Evolutionary conservation across 2,113 vertebrate genomes (phyloP), one percentile per base, ranked within the genome.

Genomic region (Oenanthe oenanthe): DNA sequence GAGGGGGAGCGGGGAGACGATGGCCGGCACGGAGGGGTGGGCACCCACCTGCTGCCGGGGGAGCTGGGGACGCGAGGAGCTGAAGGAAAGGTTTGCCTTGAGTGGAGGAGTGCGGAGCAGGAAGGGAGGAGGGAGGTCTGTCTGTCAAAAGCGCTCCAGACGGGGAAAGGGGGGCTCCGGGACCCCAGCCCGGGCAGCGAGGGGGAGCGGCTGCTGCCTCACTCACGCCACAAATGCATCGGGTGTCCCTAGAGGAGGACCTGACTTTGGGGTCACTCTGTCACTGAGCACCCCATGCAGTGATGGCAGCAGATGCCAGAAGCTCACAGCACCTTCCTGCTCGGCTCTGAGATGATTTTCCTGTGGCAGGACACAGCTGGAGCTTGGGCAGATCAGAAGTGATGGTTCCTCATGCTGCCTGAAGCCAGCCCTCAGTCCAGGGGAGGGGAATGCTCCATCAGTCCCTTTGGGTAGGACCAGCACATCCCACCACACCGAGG

Each of bases 41-140:
- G 47, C 84, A 19, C 62, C 12, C 29, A 31, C 17, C 76, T 76
- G 78, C 63, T 32, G 51, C 61, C 19, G 21, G 47, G 50, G 43
- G 42, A 42, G 71, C 47, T 16, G 71, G 63, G 68, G 51, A 68
- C 12, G 21, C 17, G 43, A 60, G 80, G 60, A 89, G 85, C 83
- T 88, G 85, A 26, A 45, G 31, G 67, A 43, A 81, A 85, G 81
- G 45, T 89, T 72, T 84, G 65, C 47, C 72, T 78, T 22, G 95
- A 75, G 67, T 47, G 85, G 81, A 56, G 87, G 92, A 91, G 66
- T 48, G 93, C 60, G 73, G 82, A 94, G 94, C 40, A 50, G 73
- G 60, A 71, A 88, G 89, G 63, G 93, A 91, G 89, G 80, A 90
- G 94, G 67, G n/a, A 92, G 77, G 80, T 93, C 92, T 97, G 85